Base-by-base conservation (phyloP, 2,797 vertebrate genomes). In the Muscicapa comitata region DNA sequence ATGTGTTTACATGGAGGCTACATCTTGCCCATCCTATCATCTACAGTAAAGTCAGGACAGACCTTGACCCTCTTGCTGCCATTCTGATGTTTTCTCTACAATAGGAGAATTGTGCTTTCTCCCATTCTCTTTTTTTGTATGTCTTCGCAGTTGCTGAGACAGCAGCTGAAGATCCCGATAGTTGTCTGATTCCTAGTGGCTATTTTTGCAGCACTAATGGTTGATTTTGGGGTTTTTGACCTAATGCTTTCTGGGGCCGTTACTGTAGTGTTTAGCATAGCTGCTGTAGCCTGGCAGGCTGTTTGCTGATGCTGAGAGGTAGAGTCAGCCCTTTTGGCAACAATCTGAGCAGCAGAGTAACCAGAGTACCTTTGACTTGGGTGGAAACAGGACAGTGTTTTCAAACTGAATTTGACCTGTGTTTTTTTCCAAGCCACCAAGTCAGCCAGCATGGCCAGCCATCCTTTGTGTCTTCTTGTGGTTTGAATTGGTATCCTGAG, bases 391-490 rank as follows among this genome's bases (percentile, higher is more conserved):
- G 53, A 7, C 18, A 21, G 2, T 35, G 14, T 55, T 88, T 37
- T 48, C 12, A 25, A n/a, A 59, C 25, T 38, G 21, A 26, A 21
- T 65, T 55, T 1, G 1, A 29, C 10, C 23, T 4, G 2, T 1
- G 1, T 13, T 38, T 73, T 7, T 91, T 76, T 65, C 47, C 18
- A 15, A 11, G 29, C 21, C n/a, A 38, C 28, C 16, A 43, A 50
- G 19, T 35, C 31, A 51, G 9, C n/a, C 26, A 48, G 18, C 16
- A 7, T 9, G 42, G 33, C 38, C 4, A 6, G 21, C 51, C n/a
- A 62, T 16, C 2, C 14, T 9, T 10, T 12, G 0, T 19, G 9
- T 42, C 45, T 7, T 4, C 0, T 18, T 23, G 25, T 5, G 4
- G 8, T 38, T 54, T 75, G 35, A 58, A 28, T 5, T 63, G 17